Evolutionary conservation across 1,140 invertebrate genomes (phyloP).

Genomic region (Tetramorium parvispinum): DNA sequence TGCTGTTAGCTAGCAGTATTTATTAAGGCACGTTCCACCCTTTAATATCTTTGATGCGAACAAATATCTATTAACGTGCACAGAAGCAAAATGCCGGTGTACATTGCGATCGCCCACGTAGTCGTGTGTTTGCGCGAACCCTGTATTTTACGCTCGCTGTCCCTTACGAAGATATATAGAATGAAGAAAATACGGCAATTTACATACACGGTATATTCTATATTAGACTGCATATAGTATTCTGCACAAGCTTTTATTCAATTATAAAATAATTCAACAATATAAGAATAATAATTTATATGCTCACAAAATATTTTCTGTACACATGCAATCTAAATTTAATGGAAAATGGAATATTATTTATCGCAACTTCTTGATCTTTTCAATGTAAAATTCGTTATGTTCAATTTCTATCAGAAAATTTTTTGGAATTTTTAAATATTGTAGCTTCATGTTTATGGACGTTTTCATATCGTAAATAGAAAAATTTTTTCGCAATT

Average conservation of each 20-base stretch:
- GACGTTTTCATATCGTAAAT: too few relatives aligned
- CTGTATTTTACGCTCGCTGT: constrained; percentile 42
- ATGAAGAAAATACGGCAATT: constrained; percentile 21
- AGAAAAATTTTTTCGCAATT: background rate
- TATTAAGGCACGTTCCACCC: constrained; percentile 46
- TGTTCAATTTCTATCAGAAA: background rate
- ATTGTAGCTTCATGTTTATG: too few relatives aligned
- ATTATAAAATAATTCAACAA: constrained; percentile 1
- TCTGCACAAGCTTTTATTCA: background rate
- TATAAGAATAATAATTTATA: background rate
- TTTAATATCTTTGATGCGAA: constrained; percentile 59
- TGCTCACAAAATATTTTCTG: background rate
- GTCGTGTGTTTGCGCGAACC: constrained; percentile 7
- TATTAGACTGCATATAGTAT: background rate
- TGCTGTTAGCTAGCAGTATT: constrained; percentile 39
- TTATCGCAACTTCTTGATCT: background rate
- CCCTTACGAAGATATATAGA: constrained; percentile 28
- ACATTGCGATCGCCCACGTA: constrained; percentile 2
- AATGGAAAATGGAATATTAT: background rate
- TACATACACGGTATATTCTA: constrained; percentile 10
- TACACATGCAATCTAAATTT: background rate
- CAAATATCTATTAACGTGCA: constrained; percentile 57
- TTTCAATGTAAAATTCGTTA: background rate
- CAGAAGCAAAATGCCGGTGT: constrained; percentile 13
- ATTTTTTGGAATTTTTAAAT: background rate